These are phyloP conservation scores for Tricholaema leucomelas DNA, from an alignment of 2,113 vertebrate genomes.

Conservation along the genomic window DNA sequence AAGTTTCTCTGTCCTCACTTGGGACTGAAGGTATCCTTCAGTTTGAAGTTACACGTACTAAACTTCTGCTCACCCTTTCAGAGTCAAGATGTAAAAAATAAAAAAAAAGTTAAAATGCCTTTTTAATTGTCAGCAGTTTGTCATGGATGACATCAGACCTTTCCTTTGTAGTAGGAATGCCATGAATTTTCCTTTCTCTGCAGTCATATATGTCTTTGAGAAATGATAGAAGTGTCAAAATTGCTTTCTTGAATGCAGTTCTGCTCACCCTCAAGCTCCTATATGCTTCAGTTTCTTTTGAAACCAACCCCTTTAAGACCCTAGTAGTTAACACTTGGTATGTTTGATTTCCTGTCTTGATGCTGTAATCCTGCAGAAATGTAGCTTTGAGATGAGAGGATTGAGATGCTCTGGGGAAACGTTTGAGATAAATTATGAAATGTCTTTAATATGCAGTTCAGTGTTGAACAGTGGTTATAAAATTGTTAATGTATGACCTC, in stretches of 20 bases:
- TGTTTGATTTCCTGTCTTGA: neutral
- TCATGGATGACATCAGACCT: neutral
- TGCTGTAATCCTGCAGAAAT: neutral
- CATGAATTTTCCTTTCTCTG: neutral
- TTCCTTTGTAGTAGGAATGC: neutral
- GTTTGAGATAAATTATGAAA: neutral
- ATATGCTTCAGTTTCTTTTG: neutral
- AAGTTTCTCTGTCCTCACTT: too few species aligned
- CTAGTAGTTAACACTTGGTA: neutral
- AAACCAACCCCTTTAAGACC: neutral
- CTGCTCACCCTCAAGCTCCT: neutral
- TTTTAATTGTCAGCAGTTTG: neutral
- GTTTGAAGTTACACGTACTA: neutral
- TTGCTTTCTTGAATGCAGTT: neutral
- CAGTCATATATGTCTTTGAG: neutral
- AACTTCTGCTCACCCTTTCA: neutral
- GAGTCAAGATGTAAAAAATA: neutral
- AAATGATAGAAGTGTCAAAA: neutral
- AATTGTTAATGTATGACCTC: neutral
- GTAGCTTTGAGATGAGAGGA: neutral
- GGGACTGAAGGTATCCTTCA: neutral
- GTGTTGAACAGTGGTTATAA: neutral
- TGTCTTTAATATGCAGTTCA: neutral
- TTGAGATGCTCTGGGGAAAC: neutral
- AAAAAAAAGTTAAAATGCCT: neutral